phyloP scores from a whole-genome alignment of 2,888 invertebrate species.

The Calameuta idolon region DNA sequence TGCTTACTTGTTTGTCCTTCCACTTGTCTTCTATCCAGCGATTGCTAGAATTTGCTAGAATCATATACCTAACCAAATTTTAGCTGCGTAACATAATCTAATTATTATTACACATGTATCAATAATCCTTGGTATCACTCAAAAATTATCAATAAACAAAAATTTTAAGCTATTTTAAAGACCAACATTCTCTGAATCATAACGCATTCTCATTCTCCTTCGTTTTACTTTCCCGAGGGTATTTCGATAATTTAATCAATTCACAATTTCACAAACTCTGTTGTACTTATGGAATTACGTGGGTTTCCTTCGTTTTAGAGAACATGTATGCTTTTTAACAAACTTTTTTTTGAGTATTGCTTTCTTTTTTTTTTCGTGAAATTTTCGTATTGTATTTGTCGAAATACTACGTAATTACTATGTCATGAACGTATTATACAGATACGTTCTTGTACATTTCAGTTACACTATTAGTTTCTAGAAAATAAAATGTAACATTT shows the following conservation, averaged over 20 bases:
- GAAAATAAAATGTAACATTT: neutral
- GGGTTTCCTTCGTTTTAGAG: neutral
- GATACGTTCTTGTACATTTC: neutral
- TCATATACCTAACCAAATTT: constrained; percentile 8
- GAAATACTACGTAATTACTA: neutral
- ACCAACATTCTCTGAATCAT: neutral
- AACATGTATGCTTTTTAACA: neutral
- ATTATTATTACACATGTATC: neutral
- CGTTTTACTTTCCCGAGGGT: neutral
- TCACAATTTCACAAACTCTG: neutral
- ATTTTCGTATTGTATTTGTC: neutral
- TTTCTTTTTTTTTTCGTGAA: neutral
- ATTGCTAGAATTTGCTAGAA: constrained; percentile 22
- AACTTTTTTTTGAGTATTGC: neutral
- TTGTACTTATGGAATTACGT: neutral
- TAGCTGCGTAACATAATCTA: neutral
- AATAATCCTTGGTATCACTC: no score
- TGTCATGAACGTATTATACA: neutral
- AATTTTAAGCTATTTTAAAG: neutral
- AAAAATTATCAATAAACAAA: neutral
- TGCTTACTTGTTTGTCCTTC: constrained; percentile 6
- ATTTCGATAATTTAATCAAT: neutral
- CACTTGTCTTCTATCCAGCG: constrained; percentile 5
- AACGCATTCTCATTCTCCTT: neutral
- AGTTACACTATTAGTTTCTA: neutral